Conservation (phyloP, 2,113 vertebrate species). For the Anhinga rufa region DNA sequence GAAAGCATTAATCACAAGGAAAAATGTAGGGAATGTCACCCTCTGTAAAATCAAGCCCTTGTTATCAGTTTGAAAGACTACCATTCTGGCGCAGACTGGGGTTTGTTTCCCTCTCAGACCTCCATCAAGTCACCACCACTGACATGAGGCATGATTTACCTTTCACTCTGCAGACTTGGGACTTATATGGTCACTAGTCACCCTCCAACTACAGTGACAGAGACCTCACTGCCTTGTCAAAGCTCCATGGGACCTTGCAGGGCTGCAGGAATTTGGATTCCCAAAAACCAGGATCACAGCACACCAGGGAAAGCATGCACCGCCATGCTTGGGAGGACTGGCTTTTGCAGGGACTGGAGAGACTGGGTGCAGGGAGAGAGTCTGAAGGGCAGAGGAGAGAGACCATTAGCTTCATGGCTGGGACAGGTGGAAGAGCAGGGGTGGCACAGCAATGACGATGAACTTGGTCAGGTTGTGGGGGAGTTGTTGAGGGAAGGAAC, state of each 20-base stretch:
- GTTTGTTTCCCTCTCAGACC: neutral
- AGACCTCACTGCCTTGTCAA: neutral
- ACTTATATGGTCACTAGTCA: neutral
- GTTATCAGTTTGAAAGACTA: neutral
- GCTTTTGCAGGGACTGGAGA: neutral
- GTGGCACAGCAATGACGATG: rapidly evolving
- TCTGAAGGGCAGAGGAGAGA: neutral
- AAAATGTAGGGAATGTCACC: conserved; percentile 40
- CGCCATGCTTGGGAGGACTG: rapidly evolving
- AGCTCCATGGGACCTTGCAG: neutral
- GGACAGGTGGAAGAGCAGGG: neutral
- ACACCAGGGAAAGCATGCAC: rapidly evolving
- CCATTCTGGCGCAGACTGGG: neutral
- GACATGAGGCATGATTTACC: neutral
- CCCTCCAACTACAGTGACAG: neutral
- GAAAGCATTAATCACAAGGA: neutral
- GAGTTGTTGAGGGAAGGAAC: neutral
- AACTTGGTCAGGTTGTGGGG: neutral
- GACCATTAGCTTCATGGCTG: rapidly evolving
- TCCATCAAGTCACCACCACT: neutral
- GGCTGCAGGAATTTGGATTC: neutral
- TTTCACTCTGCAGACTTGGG: neutral
- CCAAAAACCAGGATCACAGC: neutral
- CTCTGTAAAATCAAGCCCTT: conserved; percentile 19
- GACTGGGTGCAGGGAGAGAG: neutral